Percentiles rank a stretch among this genome's conserved stretches.
phyloP scores from a whole-genome alignment of 1,140 invertebrate species.

The Aphaenogaster rudis region DNA sequence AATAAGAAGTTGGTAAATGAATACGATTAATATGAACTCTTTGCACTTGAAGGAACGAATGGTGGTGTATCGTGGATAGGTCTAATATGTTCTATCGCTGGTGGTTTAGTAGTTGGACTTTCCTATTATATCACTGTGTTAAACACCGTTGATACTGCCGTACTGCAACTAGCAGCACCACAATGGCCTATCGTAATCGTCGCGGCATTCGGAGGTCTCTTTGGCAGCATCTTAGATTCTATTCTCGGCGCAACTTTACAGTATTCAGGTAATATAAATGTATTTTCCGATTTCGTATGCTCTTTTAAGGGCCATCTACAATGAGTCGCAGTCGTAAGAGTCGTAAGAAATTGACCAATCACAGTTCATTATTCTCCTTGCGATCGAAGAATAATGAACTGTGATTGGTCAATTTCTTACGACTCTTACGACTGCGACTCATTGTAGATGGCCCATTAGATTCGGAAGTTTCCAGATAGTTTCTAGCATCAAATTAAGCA shows the following conservation, averaged over 20 bases:
- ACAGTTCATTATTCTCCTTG: too few species aligned
- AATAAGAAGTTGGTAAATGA: neutral
- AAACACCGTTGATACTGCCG: conserved; percentile 88
- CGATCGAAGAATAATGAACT: too few species aligned
- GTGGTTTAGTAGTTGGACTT: conserved; percentile 92
- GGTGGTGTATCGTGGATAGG: conserved; percentile 93
- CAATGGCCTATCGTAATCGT: conserved; percentile 94
- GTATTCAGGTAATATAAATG: conserved; percentile 90
- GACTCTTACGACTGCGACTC: too few species aligned
- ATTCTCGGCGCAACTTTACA: conserved; percentile 94
- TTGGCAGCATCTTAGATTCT: conserved; percentile 95
- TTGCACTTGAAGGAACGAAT: conserved; percentile 90
- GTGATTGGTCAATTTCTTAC: too few species aligned
- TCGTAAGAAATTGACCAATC: too few species aligned
- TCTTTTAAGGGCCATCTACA: neutral
- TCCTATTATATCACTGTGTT: conserved; percentile 91
- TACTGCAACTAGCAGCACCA: conserved; percentile 89
- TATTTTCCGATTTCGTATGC: conserved; percentile 19
- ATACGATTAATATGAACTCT: neutral
- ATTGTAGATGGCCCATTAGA: neutral
- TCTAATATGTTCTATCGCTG: conserved; percentile 91
- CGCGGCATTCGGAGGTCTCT: conserved; percentile 91
- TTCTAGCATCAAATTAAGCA: neutral
- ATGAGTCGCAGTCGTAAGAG: too few species aligned
- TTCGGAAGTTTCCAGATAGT: neutral